Conservation (phyloP, 2,797 vertebrate species). For the Siniperca obscura region DNA sequence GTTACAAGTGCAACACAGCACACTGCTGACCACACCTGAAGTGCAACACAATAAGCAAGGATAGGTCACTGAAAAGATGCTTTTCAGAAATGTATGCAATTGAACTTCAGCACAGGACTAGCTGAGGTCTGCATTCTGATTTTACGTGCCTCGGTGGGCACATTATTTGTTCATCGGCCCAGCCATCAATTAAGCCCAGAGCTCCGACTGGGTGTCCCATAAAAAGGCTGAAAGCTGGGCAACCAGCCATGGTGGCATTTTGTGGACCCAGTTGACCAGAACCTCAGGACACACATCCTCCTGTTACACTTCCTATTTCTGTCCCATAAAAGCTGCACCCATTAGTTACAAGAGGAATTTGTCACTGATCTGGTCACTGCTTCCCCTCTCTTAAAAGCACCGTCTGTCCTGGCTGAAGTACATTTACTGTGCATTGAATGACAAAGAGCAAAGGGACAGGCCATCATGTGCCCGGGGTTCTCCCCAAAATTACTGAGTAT, state of each 20-base stretch:
- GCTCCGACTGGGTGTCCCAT: conserved; percentile 45
- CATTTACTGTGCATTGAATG: not conserved
- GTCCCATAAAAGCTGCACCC: conserved; percentile 54
- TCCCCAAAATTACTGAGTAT: not conserved
- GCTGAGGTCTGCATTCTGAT: conserved; percentile 12
- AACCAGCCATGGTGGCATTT: conserved; percentile 66
- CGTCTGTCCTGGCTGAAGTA: not conserved
- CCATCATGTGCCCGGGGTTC: not conserved
- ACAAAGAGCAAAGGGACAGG: not conserved
- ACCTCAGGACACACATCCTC: conserved; percentile 65
- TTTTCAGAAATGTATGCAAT: not conserved
- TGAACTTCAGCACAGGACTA: conserved; percentile 3
- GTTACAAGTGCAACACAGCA: not conserved
- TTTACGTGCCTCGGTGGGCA: conserved; percentile 43
- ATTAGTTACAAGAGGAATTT: conserved; percentile 44
- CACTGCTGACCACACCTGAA: conserved; percentile 12
- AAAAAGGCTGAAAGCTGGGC: conserved; percentile 67
- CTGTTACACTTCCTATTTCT: conserved; percentile 76
- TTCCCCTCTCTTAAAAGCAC: conserved; percentile 3
- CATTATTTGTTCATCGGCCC: conserved; percentile 59
- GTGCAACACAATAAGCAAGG: not conserved
- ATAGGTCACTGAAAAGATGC: not conserved
- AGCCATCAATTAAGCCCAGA: conserved; percentile 57
- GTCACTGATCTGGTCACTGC: conserved; percentile 33
- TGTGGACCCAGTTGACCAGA: conserved; percentile 71